A percentile compares a stretch with the other conserved stretches of the same genome.
phyloP scores from a whole-genome alignment of 2,888 invertebrate genomes.

The Leucoma salicis region DNA sequence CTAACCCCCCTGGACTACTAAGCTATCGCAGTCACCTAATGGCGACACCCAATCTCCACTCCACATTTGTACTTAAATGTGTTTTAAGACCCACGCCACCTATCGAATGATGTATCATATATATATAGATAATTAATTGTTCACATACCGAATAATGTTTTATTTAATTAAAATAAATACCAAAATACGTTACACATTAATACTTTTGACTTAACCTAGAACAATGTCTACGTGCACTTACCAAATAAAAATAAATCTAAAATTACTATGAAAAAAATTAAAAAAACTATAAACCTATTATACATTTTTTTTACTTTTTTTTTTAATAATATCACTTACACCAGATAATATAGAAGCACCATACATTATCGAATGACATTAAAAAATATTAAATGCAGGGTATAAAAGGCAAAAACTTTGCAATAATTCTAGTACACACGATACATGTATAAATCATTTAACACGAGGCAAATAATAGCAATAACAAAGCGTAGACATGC shows the following conservation, averaged over 20 bases:
- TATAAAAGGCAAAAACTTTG: constrained; percentile 57
- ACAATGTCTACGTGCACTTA: constrained; percentile 34
- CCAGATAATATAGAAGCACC: constrained; percentile 49
- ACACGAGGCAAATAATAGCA: constrained; percentile 53
- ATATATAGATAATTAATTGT: constrained; percentile 15
- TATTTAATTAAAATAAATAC: constrained; percentile 7
- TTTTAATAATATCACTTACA: constrained; percentile 27
- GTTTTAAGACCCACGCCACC: too few species aligned
- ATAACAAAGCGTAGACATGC: constrained; percentile 51
- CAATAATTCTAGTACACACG: constrained; percentile 43
- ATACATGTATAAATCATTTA: constrained; percentile 30
- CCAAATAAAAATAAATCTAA: constrained; percentile 29
- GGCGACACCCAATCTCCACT: too few species aligned
- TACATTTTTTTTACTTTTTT: constrained; percentile 16
- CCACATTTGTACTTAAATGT: too few species aligned
- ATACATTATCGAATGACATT: constrained; percentile 34
- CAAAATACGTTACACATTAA: neutral
- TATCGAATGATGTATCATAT: constrained; percentile 28
- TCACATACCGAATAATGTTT: constrained; percentile 8
- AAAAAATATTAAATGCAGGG: constrained; percentile 51
- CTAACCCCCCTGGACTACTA: too few species aligned
- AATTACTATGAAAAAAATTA: constrained; percentile 34
- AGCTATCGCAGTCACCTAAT: too few species aligned
- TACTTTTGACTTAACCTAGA: constrained; percentile 36
- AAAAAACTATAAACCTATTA: too few species aligned